phyloP scores from a whole-genome alignment of 2,797 vertebrate genomes.

The Ispidina lecontei region DNA sequence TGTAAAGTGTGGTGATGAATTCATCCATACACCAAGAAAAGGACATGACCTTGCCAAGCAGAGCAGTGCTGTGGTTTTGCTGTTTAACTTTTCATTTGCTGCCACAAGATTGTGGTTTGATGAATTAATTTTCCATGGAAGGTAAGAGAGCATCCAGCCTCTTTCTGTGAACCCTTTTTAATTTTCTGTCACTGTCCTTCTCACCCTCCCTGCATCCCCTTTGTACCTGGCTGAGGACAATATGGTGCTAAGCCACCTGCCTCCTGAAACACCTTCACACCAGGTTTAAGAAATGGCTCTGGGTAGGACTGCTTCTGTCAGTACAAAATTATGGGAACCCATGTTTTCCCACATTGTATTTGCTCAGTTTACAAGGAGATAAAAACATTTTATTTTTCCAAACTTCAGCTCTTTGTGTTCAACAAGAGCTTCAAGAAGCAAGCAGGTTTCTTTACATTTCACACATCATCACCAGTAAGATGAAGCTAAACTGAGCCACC shows the following conservation, averaged over 20 bases:
- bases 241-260: background rate
- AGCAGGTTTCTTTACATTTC: conserved; percentile 11
- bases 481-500: background rate
- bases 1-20: background rate
- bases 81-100: background rate
- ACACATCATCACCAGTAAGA: background rate
- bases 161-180: background rate
- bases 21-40: background rate
- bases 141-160: background rate
- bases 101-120: background rate
- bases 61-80: background rate
- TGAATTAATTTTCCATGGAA: background rate
- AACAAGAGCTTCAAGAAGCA: background rate
- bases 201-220: background rate
- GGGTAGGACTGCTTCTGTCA: background rate
- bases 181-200: conserved; percentile 9
- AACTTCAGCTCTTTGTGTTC: background rate
- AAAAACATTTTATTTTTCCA: background rate
- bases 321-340: background rate
- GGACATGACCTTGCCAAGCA: background rate
- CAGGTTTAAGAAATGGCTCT: background rate
- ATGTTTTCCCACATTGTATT: background rate
- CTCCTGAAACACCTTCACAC: background rate
- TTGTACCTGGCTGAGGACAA: background rate
- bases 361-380: background rate